These are phyloP conservation scores for Cheumatopsyche charites DNA, from an alignment of 1,140 invertebrate species.

Conservation along the genomic window DNA sequence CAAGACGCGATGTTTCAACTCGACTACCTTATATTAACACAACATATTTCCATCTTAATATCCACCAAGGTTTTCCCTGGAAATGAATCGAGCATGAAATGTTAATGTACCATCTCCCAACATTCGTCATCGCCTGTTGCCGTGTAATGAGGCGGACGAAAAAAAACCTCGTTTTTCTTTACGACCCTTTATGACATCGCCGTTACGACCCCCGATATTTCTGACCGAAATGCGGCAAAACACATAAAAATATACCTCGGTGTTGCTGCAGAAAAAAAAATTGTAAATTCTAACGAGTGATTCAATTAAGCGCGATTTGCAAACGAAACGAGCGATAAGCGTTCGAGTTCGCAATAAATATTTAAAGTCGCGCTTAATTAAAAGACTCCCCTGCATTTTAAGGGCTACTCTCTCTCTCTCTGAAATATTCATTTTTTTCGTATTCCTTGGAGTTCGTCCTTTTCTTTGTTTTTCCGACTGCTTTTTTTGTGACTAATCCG, in stretches of 20 bases:
- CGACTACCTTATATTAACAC: too few relatives aligned
- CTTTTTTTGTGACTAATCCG: neutral
- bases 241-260: neutral
- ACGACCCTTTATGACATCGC: slow-evolving; percentile 3
- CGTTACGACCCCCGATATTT: slow-evolving; percentile 19
- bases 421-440: neutral
- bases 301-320: slow-evolving; percentile 28
- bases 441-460: neutral
- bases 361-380: slow-evolving; percentile 24
- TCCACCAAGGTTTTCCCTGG: too few relatives aligned
- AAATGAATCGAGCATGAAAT: neutral
- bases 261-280: neutral
- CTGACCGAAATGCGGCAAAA: neutral
- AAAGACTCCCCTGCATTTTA: neutral
- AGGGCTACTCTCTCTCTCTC: neutral
- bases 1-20: too few relatives aligned
- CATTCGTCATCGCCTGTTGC: slow-evolving; percentile 27
- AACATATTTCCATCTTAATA: too few relatives aligned
- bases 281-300: slow-evolving; percentile 15
- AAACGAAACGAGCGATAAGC: slow-evolving; percentile 20
- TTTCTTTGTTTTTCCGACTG: neutral
- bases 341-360: slow-evolving; percentile 6
- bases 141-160: slow-evolving; percentile 13
- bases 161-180: slow-evolving; percentile 11
- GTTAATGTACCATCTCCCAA: neutral